Conservation (phyloP, 1,140 invertebrate genomes). For the Stegodyphus dumicola region DNA sequence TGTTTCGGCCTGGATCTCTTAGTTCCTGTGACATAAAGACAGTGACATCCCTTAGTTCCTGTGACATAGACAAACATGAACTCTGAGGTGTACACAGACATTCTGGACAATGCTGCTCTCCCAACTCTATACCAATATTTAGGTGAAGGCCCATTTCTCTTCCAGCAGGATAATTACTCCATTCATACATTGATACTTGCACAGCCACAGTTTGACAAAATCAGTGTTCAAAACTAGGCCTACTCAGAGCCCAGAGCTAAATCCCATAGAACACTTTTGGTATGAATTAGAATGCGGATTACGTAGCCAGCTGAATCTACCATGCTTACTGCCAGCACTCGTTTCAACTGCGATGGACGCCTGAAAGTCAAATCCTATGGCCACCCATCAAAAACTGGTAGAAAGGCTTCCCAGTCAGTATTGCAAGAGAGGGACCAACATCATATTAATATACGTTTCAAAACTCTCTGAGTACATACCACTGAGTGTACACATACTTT, state of each 20-base stretch:
- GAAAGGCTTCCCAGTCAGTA: conserved; percentile 25
- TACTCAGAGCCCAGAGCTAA: too few relatives aligned
- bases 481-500: conserved; percentile 6
- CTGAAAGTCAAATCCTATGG: conserved; percentile 24
- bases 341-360: too few relatives aligned
- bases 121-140: background rate
- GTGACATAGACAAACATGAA: too few relatives aligned
- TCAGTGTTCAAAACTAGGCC: background rate
- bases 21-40: conserved; percentile 22
- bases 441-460: background rate
- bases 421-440: conserved; percentile 22
- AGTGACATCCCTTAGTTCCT: conserved; percentile 19
- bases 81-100: background rate
- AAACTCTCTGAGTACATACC: background rate
- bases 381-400: conserved; percentile 16
- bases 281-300: background rate
- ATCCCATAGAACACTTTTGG: background rate
- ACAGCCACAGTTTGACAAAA: conserved; percentile 2
- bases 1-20: conserved; percentile 5
- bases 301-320: background rate
- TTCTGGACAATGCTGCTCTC: conserved; percentile 16
- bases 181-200: conserved; percentile 2
- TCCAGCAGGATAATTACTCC: conserved; percentile 13
- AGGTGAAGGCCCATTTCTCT: background rate
- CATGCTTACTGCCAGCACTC: too few relatives aligned